phyloP scores from a whole-genome alignment of 2,888 invertebrate species.

The Eupithecia vulgata region DNA sequence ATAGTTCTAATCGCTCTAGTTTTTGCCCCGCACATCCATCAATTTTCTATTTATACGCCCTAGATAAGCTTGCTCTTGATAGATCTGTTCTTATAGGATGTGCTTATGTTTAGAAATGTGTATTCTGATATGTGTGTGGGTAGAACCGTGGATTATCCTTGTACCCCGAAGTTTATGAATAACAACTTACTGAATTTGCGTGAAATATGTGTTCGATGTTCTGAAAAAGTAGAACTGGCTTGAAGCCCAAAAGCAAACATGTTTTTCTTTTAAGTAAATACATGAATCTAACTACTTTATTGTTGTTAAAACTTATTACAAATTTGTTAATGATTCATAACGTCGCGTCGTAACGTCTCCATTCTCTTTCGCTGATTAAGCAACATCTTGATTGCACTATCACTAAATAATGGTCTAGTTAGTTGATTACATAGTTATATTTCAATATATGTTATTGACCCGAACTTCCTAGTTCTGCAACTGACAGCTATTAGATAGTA shows the following conservation, averaged over 20 bases:
- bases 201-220: neutral
- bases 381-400: neutral
- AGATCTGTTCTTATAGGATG: constrained; percentile 18
- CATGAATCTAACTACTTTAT: neutral
- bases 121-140: neutral
- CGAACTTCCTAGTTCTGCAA: neutral
- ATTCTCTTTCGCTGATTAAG: neutral
- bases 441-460: neutral
- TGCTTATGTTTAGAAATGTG: neutral
- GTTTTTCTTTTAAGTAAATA: neutral
- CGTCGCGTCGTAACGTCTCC: neutral
- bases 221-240: constrained; percentile 6
- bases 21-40: constrained; percentile 36
- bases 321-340: neutral
- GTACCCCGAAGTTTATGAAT: neutral
- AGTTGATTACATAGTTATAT: neutral
- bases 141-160: neutral
- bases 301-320: neutral
- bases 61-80: constrained; percentile 27
- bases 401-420: neutral
- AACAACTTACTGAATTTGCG: constrained; percentile 14
- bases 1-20: constrained; percentile 41
- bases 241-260: neutral
- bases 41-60: constrained; percentile 42
- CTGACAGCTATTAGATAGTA: neutral